Percentiles rank a stretch among this genome's conserved stretches.
Evolutionary conservation across 2,888 invertebrate species (phyloP).

Genomic region (Cryptops parisi): DNA sequence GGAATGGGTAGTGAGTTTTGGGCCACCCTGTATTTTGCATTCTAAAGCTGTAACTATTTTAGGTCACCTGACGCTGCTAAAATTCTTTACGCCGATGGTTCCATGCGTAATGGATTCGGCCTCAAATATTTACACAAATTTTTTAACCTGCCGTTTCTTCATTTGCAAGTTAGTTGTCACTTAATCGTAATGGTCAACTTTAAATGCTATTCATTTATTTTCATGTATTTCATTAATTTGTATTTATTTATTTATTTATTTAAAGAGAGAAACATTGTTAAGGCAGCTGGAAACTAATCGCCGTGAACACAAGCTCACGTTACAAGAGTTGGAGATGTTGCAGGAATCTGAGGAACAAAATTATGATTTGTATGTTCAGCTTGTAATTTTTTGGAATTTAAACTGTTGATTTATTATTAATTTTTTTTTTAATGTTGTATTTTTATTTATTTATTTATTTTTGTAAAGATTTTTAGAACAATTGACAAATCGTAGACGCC

Average conservation of each 20-base stretch:
- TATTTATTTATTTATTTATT: conserved; percentile 11
- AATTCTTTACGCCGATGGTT: conserved; percentile 75
- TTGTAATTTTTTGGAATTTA: conserved; percentile 7
- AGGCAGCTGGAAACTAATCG: conserved; percentile 72
- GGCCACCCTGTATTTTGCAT: not conserved
- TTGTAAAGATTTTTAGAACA: conserved; percentile 40
- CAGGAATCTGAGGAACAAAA: conserved; percentile 38
- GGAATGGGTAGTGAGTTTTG: not conserved
- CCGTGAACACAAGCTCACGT: conserved; percentile 59
- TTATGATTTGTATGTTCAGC: conserved; percentile 33
- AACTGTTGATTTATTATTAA: conserved; percentile 1
- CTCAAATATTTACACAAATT: conserved; percentile 83
- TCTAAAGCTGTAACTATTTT: not conserved
- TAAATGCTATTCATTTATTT: too few species aligned
- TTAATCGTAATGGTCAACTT: too few species aligned
- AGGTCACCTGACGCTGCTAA: conserved; percentile 33
- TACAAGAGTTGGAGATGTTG: conserved; percentile 36
- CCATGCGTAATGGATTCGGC: conserved; percentile 93
- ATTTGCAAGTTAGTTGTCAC: conserved; percentile 71
- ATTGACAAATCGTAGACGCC: conserved; percentile 55
- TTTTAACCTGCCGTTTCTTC: conserved; percentile 84
- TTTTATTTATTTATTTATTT: conserved; percentile 3
- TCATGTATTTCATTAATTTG: too few species aligned
- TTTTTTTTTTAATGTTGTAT: not conserved
- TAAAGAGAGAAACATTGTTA: conserved; percentile 54